Evolutionary conservation across 92 coral and sea anemone genomes (phyloP), one percentile per base, ranked within the genome.

Genomic region (Meandrina meandrites): DNA sequence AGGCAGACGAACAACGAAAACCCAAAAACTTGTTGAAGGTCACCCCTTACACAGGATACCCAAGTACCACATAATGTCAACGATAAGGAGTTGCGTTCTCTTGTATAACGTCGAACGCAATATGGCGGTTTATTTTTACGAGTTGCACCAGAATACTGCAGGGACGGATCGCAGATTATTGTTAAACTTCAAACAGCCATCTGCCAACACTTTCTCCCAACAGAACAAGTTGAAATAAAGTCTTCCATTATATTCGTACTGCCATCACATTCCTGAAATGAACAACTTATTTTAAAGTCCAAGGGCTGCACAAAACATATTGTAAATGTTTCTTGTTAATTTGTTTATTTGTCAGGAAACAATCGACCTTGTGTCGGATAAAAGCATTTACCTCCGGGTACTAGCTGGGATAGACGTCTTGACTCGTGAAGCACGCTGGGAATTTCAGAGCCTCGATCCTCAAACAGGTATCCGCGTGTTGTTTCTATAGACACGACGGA

Each of bases 371-470:
- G 77, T 81, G 67, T 71, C 87, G 82, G 87, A 78, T 76, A 87
- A 90, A n/a, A 88, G 84, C 13, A 82, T 94, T 2, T 90, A 89
- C 58, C 88, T 94, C 6, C 92, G 92, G 66, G 81, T 94, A 4
- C 73, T 86, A 21, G 93, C 97, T 7, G 95, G 95, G 2, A 92
- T 94, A 69, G 91, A 92, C 42, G 75, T 94, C 18, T 80, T 94
- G 36, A 66, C 89, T 24, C 88, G 92, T 69, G 91, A 90, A 83
- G 95, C 91, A 35, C 82, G 87, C 45, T 94, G 97, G 97, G 92
- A 92, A n/a, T 86, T 94, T 48, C 93, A 94, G 67, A 87, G 89
- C 79, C 84, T 94, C 58, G 97, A 94, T 57, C 93, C 97, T 37
- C 54, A 90, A 36, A 92, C 97, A 90, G 97, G 97, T 94, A 86